Evolutionary conservation across 2,797 vertebrate species (phyloP).

Genomic region (Esox masquinongy): DNA sequence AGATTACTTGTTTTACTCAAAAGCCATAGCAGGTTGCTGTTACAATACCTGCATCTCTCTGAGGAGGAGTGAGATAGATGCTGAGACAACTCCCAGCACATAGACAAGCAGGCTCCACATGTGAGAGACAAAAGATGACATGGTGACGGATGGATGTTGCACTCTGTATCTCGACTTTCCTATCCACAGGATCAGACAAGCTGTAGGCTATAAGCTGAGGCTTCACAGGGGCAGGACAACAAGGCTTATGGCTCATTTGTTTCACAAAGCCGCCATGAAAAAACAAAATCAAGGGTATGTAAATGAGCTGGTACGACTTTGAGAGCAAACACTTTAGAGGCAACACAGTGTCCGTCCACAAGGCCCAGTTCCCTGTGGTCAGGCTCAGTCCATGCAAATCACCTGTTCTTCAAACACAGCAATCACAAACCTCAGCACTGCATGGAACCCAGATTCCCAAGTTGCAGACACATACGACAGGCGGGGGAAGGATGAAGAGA

Average conservation of each 20-base stretch:
- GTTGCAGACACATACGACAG: not conserved
- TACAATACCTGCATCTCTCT: slow-evolving; percentile 52
- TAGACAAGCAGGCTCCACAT: slow-evolving; percentile 46
- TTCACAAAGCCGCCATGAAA: slow-evolving; percentile 68
- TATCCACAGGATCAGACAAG: not conserved
- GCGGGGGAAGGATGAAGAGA: not conserved
- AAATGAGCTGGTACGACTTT: slow-evolving; percentile 57
- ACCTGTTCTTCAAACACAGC: not conserved
- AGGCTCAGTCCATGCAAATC: not conserved
- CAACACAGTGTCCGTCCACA: not conserved
- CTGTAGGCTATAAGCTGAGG: not conserved
- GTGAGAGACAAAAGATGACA: slow-evolving; percentile 47
- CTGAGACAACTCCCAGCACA: slow-evolving; percentile 35
- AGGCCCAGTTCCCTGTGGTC: not conserved
- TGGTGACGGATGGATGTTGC: slow-evolving; percentile 19
- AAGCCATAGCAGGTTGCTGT: not conserved
- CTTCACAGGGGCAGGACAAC: slow-evolving; percentile 34
- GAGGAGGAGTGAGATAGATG: slow-evolving; percentile 39
- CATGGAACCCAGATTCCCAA: not conserved
- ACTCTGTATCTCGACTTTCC: not conserved
- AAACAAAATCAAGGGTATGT: slow-evolving; percentile 69
- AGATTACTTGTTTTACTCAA: not conserved
- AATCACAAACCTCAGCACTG: not conserved
- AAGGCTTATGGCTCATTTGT: slow-evolving; percentile 67
- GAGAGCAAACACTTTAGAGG: not conserved